These are phyloP conservation scores for Halcyon chelicuti DNA, from an alignment of 2,797 vertebrate genomes.

Conservation along the genomic window DNA sequence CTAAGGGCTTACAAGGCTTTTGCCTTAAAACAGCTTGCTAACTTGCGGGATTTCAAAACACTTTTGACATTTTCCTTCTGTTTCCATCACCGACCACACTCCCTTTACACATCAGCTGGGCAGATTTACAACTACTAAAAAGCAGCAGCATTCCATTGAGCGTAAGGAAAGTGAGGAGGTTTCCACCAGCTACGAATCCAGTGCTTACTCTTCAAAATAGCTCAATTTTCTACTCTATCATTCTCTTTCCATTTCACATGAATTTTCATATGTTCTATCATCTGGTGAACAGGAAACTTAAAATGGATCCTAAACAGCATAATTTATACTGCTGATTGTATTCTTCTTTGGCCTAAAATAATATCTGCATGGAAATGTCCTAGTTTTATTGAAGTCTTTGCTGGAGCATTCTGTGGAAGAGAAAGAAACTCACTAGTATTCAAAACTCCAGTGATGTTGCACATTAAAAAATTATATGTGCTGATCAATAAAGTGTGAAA, in stretches of 20 bases:
- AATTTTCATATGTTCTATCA: not conserved
- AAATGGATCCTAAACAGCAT: not conserved
- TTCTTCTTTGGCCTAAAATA: not conserved
- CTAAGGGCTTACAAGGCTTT: not conserved
- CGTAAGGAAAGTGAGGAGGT: not conserved
- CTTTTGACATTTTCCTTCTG: not conserved
- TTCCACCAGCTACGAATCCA: not conserved
- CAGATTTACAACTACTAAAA: not conserved
- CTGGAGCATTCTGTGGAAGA: not conserved
- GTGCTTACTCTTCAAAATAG: not conserved
- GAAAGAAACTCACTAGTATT: slow-evolving; percentile 27
- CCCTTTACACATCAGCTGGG: not conserved
- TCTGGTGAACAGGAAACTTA: not conserved
- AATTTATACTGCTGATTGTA: not conserved
- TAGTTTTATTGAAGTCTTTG: not conserved
- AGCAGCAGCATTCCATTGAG: not conserved
- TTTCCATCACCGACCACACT: not conserved
- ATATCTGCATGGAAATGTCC: not conserved
- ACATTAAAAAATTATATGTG: slow-evolving; percentile 66
- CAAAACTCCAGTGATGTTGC: slow-evolving; percentile 41
- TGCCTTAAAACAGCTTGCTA: not conserved
- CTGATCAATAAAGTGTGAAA: slow-evolving; percentile 75
- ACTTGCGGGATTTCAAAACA: rapidly evolving
- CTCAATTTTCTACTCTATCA: not conserved
- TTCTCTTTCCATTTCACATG: not conserved